Evolutionary conservation across 2,113 vertebrate species (phyloP).

Genomic region (Mustela nigripes): DNA sequence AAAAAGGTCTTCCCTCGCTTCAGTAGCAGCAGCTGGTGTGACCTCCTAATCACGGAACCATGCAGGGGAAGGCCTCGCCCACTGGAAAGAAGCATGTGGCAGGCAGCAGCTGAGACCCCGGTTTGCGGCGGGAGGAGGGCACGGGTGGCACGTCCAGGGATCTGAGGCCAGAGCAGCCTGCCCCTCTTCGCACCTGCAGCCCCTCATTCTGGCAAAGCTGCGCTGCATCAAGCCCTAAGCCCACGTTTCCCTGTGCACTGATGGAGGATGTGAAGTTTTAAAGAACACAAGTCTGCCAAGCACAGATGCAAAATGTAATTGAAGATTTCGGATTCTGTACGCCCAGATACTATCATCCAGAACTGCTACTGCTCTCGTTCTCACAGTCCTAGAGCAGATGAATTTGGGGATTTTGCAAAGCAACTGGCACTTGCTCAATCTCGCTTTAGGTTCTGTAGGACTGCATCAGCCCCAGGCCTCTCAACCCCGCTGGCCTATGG

Average conservation of each 20-base stretch:
- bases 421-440: background rate
- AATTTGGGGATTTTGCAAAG: background rate
- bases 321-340: background rate
- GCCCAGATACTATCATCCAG: background rate
- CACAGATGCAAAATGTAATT: constrained; percentile 1
- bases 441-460: background rate
- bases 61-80: constrained; percentile 58
- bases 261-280: background rate
- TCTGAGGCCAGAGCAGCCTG: background rate
- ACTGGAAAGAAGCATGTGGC: constrained; percentile 62
- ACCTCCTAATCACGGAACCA: constrained; percentile 63
- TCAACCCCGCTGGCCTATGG: background rate
- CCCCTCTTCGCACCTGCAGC: constrained; percentile 7
- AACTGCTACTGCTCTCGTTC: background rate
- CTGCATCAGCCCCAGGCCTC: background rate
- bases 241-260: background rate
- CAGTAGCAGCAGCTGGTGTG: constrained; percentile 75
- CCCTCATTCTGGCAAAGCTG: constrained; percentile 9
- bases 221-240: background rate
- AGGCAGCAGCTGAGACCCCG: constrained; percentile 57
- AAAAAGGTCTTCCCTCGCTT: constrained; percentile 62
- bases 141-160: accelerated
- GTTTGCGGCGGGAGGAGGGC: background rate
- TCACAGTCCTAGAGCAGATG: background rate
- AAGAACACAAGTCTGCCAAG: constrained; percentile 49